Evolutionary conservation across 1,140 invertebrate species (phyloP), one percentile per base, ranked within the genome.

Genomic region (Scaptomyza hsui): DNA sequence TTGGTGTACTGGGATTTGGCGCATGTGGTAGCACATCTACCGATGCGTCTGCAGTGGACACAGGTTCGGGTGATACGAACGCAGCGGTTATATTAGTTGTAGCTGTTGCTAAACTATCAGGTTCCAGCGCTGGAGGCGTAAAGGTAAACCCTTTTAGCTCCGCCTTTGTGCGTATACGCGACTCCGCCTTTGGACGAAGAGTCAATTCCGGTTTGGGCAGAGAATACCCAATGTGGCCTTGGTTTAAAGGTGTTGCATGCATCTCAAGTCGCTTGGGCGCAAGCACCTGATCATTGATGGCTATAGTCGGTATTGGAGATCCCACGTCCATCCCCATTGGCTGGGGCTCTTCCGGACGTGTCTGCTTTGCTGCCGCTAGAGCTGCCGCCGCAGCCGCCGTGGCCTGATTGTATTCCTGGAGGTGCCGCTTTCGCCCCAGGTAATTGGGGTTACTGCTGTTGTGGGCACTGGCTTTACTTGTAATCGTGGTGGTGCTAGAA

Each of bases 151-250:
- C 95, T 92, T 96, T 97, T 15, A 96, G 91, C 92, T 97, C 96
- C 2, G 95, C 96, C 92, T 96, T 96, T 2, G 96, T 97, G 49
- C 95, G 92, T 72, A 96, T 96, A 76, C 96, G 93, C 7, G 78
- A 72, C 9, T 95, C 95, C 7, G 94, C 93, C 45, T 95, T 90
- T 47, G 79, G 63, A 19, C 61, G 1, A 0, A 57, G n/a, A 26
- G 24, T 3, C 24, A 12, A 21, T 7, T 73, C 77, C 19, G 41
- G 35, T 37, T 73, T 76, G 32, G 42, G 37, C 24, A 39, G 56
- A 9, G 60, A 12, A 26, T 26, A 37, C 1, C 45, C 42, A 19
- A 63, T 63, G 42, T 35, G n/a, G 18, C 47, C 19, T 37, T 37
- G 32, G 10, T 18, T 12, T 13, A n/a, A 24, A 9, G 35, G 4